These are phyloP conservation scores for Ennomos quercinarius DNA, from an alignment of 2,888 invertebrate genomes.

Conservation along the genomic window DNA sequence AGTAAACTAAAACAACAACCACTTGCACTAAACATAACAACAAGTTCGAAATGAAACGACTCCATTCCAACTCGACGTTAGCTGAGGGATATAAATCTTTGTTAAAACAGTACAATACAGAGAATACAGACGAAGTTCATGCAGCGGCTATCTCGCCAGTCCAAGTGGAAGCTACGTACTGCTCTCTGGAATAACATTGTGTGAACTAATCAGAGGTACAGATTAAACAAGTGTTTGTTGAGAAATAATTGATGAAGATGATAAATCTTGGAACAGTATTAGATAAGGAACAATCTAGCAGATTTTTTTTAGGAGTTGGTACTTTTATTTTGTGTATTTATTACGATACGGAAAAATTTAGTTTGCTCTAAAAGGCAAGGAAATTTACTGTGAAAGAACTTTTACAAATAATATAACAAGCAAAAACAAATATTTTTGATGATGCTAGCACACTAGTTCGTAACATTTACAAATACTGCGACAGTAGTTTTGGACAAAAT, in stretches of 20 bases:
- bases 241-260: constrained; percentile 2
- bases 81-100: constrained; percentile 61
- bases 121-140: constrained; percentile 50
- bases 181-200: background rate
- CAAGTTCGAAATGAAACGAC: constrained; percentile 19
- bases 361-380: too few species aligned
- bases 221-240: background rate
- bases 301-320: too few species aligned
- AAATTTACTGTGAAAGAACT: too few species aligned
- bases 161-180: constrained; percentile 32
- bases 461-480: too few species aligned
- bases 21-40: constrained; percentile 9
- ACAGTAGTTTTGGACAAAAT: too few species aligned
- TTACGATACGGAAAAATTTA: too few species aligned
- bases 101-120: constrained; percentile 54
- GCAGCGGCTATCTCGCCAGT: constrained; percentile 49
- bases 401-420: too few species aligned
- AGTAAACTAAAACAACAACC: background rate
- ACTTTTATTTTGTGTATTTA: too few species aligned
- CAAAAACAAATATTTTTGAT: too few species aligned
- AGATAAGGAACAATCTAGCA: background rate
- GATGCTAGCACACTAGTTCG: too few species aligned
- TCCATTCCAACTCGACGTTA: constrained; percentile 37
- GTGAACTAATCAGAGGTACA: constrained; percentile 1
- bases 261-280: background rate